Base-by-base conservation (phyloP, 2,113 vertebrate genomes). In the Ursus arctos region DNA sequence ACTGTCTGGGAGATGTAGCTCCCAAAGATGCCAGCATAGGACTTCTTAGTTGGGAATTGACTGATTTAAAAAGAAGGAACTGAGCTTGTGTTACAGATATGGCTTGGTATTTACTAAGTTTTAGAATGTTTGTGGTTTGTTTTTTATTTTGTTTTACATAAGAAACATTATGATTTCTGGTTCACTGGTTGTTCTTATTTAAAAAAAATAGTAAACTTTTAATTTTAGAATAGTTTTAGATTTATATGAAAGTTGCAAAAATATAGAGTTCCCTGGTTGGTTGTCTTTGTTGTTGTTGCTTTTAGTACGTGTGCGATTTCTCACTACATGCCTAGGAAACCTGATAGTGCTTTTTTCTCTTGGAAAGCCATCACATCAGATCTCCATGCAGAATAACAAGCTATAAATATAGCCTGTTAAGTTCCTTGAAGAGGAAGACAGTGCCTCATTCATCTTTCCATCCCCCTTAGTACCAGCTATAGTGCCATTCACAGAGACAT, bases 171-270 rank as follows among this genome's bases (percentile, higher is more conserved):
- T 79, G 10, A 6, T 57, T 81, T 53, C 43, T 51, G 13, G 15
- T 51, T 65, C 7, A 22, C 65, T 82, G 59, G 26, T 40, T 82
- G 43, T 43, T 43, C 43, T 76, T 13, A 40, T 40, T 22, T 63
- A 31, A 63, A 16, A 16, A 49, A 14, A 82, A 89, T 81, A 63
- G 59, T 43, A 40, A 61, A 61, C 3, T 74, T 92, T 95, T 91
- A 49, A 49, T 26, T 91, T 96, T 83, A 80, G 28, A 55, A 53
- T 86, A 79, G 28, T 43, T 95, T 97, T 86, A 51, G 16, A 69
- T 88, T 55, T 67, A 24, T 12, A 11, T 18, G 31, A 91, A 86
- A 61, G 6, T 83, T 94, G 1, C 16, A 67, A 61, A 88, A 67
- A 61, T 72, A 40, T 11, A 47, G 15, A 69, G 36, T 79, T 71